A percentile compares a stretch with the other conserved stretches of the same genome.
phyloP scores from a whole-genome alignment of 2,797 vertebrate genomes.

The Clarias pachynema region DNA sequence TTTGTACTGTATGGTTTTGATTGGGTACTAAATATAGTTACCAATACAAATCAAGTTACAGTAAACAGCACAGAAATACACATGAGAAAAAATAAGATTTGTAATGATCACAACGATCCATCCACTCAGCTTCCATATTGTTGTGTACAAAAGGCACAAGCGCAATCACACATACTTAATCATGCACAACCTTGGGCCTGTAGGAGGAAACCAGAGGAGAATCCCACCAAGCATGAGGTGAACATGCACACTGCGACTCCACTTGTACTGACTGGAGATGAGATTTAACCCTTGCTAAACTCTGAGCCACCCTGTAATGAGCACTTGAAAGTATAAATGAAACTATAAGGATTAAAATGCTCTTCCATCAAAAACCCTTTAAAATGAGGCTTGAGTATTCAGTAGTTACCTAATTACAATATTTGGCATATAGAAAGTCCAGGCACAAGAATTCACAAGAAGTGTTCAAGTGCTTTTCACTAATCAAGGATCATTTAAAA shows the following conservation, averaged over 20 bases:
- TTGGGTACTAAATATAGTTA: not conserved
- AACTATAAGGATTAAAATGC: not conserved
- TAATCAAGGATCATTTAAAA: not conserved
- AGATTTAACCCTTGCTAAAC: too few relatives aligned
- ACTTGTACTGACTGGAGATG: too few relatives aligned
- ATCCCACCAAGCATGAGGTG: too few relatives aligned
- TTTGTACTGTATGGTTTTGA: not conserved
- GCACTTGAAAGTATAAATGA: not conserved
- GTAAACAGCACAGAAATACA: not conserved
- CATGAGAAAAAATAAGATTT: not conserved
- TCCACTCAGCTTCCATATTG: too few relatives aligned
- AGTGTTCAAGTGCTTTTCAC: not conserved
- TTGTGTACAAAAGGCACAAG: too few relatives aligned
- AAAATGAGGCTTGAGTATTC: not conserved
- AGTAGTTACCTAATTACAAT: conserved; percentile 1
- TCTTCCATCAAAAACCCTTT: not conserved
- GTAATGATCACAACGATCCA: not conserved
- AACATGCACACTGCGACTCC: too few relatives aligned
- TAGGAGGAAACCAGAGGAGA: too few relatives aligned
- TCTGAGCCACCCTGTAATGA: not conserved
- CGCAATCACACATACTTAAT: too few relatives aligned
- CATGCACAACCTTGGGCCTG: too few relatives aligned
- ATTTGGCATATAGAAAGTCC: not conserved
- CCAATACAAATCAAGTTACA: not conserved
- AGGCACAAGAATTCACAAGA: not conserved